Evolutionary conservation across 2,113 vertebrate species (phyloP).

Genomic region (Neotoma lepida): DNA sequence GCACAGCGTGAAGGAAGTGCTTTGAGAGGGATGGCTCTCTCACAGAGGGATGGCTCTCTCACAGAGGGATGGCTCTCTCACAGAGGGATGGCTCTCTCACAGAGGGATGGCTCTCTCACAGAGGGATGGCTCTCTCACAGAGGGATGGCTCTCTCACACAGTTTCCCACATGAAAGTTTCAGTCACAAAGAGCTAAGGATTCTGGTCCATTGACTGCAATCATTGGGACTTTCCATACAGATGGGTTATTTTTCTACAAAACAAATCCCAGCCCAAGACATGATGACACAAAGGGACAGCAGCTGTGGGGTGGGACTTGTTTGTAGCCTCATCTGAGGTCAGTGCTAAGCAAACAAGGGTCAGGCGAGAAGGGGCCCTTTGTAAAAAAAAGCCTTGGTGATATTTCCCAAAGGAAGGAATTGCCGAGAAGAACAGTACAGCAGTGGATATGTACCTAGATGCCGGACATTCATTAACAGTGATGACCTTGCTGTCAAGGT

Average conservation of each 20-base stretch:
- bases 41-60: not conserved
- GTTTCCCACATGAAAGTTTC: not conserved
- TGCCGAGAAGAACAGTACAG: not conserved
- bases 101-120: too few relatives aligned
- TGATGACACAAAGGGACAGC: constrained; percentile 67
- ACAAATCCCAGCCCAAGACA: constrained; percentile 57
- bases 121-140: not conserved
- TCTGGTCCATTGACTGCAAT: not conserved
- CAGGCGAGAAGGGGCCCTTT: constrained; percentile 35
- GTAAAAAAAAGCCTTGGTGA: not conserved
- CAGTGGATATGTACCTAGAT: not conserved
- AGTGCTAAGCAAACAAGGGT: constrained; percentile 59
- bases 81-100: not conserved
- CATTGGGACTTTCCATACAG: constrained; percentile 58
- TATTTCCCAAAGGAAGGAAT: not conserved
- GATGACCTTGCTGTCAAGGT: not conserved
- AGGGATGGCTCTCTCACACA: not conserved
- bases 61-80: not conserved
- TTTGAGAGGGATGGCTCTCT: not conserved
- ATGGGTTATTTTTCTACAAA: constrained; percentile 71
- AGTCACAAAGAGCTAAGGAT: not conserved
- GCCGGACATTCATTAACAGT: not conserved
- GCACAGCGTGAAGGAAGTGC: fast-evolving
- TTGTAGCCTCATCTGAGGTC: constrained; percentile 68
- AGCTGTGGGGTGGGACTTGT: constrained; percentile 70